Evolutionary conservation across 2,888 invertebrate genomes (phyloP), one percentile per base, ranked within the genome.

Genomic region (Chloromyia formosa): DNA sequence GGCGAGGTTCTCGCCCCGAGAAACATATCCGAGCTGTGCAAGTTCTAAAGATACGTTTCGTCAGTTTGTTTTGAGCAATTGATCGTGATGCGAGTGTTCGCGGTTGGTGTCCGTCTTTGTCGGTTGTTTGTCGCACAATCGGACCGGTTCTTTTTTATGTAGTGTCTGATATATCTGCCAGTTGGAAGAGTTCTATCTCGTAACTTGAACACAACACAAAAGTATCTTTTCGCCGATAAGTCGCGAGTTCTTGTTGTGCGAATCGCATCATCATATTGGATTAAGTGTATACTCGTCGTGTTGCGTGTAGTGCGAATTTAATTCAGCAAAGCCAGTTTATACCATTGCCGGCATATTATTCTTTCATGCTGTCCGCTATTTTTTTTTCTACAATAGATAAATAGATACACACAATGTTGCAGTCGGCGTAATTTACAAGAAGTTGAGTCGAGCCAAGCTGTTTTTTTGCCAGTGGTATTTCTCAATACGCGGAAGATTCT

Each of bases 21-120:
- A 35, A 35, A 35, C 3, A 35, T 35, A 35, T 35, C 27, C 27
- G 27, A 35, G 7, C 27, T 7, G 27, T 35, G 27, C 3, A 35
- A 35, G 7, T 35, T 35, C 7, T 35, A 7, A 20, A 66, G 66
- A 45, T 49, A 66, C 49, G 10, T 45, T 66, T 66, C 49, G 42
- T 66, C 66, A 66, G 66, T 66, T 66, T 66, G 49, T 66, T 66
- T 66, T 49, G 66, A 66, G 66, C 66, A 22, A 22, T 66, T 66
- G 66, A 14, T 66, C 66, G 66, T 66, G 66, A 66, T 66, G 66
- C 20, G 49, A 49, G 66, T 49, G 66, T 66, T 62, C 66, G 22
- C 9, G 12, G 20, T 18, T 22, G 27, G 14, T 7, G 22, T 45
- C 49, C 35, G 16, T 66, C 22, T 22, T 35, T 27, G 42, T 62